phyloP scores from a whole-genome alignment of 2,113 vertebrate species.

The Trochalopteron elliotii region DNA sequence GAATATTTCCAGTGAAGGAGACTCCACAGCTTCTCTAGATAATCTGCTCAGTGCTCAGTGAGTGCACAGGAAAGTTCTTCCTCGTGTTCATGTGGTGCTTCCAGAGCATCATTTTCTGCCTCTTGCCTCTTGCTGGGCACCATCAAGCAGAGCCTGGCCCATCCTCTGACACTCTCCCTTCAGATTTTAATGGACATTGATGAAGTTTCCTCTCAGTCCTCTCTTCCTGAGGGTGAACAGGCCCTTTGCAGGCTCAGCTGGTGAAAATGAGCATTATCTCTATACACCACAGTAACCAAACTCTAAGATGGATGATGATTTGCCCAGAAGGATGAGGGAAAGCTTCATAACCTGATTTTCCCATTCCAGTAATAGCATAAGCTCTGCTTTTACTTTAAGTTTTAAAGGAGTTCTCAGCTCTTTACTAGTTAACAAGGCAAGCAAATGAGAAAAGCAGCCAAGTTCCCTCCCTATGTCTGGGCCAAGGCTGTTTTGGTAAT shows the following conservation, averaged over 20 bases:
- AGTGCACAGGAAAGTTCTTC: neutral
- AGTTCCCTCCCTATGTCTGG: neutral
- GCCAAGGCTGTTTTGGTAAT: neutral
- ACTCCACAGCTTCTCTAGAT: neutral
- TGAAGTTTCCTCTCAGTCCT: neutral
- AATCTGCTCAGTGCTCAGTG: accelerated
- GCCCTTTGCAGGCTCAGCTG: neutral
- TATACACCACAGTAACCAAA: neutral
- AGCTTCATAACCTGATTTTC: neutral
- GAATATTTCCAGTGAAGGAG: neutral
- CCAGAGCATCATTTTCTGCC: neutral
- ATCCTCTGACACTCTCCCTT: neutral
- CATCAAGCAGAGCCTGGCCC: neutral
- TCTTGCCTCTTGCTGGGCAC: neutral
- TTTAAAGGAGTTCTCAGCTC: neutral
- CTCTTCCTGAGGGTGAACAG: neutral
- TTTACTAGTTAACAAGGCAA: neutral
- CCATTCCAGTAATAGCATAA: accelerated
- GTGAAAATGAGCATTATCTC: neutral
- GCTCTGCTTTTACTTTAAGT: neutral
- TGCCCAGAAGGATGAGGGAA: neutral
- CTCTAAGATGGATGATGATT: neutral
- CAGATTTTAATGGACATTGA: too few species aligned
- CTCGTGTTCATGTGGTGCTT: too few species aligned
- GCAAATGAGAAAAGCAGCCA: neutral